Conservation (phyloP, 1,140 invertebrate genomes). For the Idris sp. region DNA sequence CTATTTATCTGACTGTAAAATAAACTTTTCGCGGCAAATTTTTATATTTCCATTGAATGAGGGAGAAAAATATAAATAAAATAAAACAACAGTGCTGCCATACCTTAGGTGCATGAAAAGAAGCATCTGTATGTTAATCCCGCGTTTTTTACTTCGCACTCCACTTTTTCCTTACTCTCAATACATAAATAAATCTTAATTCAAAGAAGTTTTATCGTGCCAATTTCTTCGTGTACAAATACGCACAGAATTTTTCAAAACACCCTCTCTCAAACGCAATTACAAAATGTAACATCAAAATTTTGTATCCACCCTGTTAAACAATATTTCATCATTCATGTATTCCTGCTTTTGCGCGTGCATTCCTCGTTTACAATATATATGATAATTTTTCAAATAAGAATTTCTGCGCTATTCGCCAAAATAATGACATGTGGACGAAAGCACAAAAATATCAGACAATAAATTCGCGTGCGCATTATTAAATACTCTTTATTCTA, state of each 20-base stretch:
- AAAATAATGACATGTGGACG: conserved; percentile 6
- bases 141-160: not conserved
- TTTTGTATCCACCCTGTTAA: conserved; percentile 11
- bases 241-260: conserved; percentile 12
- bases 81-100: not conserved
- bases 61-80: not conserved
- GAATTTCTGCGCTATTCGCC: conserved; percentile 2
- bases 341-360: conserved; percentile 10
- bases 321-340: conserved; percentile 31
- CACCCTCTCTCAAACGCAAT: conserved; percentile 12
- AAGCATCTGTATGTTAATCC: conserved; percentile 26
- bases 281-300: conserved; percentile 26
- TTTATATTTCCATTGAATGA: no score
- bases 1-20: not conserved
- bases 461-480: conserved; percentile 17
- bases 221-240: conserved; percentile 11
- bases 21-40: no score
- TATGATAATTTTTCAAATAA: conserved; percentile 46
- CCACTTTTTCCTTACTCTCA: conserved; percentile 1
- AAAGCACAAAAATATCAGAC: not conserved
- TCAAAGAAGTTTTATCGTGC: conserved; percentile 11
- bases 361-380: conserved; percentile 34
- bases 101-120: not conserved
- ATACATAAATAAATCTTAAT: conserved; percentile 36
- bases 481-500: no score